Percentiles rank a stretch among this genome's conserved stretches.
Conservation (phyloP, 1,140 invertebrate species). For the Orussus abietinus region DNA sequence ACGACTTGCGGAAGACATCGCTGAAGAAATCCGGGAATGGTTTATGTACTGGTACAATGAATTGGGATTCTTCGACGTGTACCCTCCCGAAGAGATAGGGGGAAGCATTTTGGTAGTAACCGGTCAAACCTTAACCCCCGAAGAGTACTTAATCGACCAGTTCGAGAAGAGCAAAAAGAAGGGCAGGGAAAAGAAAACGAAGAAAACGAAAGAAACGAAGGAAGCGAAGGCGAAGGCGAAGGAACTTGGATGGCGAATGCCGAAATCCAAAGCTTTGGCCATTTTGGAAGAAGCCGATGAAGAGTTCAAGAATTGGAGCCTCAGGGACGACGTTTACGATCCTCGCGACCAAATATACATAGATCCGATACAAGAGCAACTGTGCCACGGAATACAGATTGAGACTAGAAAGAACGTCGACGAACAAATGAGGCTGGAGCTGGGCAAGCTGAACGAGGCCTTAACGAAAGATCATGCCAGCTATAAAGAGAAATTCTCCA, state of each 20-base stretch:
- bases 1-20: constrained; percentile 65
- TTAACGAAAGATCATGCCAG: constrained; percentile 44
- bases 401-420: constrained; percentile 56
- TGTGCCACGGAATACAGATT: constrained; percentile 54
- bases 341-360: constrained; percentile 47
- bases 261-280: constrained; percentile 34
- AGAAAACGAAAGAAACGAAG: constrained; percentile 21
- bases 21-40: constrained; percentile 66
- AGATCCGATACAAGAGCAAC: constrained; percentile 52
- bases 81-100: constrained; percentile 52
- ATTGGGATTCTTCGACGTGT: constrained; percentile 53
- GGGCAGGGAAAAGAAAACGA: constrained; percentile 21
- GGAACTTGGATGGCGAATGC: constrained; percentile 30
- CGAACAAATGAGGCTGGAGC: constrained; percentile 57
- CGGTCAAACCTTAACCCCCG: constrained; percentile 53
- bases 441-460: constrained; percentile 53
- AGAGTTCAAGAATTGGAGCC: constrained; percentile 52
- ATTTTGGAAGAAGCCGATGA: constrained; percentile 40
- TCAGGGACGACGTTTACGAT: constrained; percentile 44
- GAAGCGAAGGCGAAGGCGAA: constrained; percentile 6
- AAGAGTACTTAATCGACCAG: constrained; percentile 49
- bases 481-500: constrained; percentile 34
- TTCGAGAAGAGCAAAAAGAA: constrained; percentile 20
- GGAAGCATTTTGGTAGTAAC: constrained; percentile 56
- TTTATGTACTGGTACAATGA: constrained; percentile 59